Evolutionary conservation across 2,113 vertebrate species (phyloP), one percentile per base, ranked within the genome.

Genomic region (Poeciliopsis occidentalis): DNA sequence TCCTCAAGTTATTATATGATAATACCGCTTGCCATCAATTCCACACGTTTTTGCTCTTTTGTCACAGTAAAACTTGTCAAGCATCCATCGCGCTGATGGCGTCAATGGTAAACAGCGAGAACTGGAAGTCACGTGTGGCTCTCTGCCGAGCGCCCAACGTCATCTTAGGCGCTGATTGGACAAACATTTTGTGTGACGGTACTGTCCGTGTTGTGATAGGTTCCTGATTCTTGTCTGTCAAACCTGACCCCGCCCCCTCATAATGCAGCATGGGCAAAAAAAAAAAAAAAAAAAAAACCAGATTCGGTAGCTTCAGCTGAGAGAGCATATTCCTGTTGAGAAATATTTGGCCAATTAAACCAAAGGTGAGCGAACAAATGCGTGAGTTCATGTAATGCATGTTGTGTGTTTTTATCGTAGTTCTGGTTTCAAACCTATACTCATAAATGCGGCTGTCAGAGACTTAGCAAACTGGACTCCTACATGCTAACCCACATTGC

Each of bases 241-340:
- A 5, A 1, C 26, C 0, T 47, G 34, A 60, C 34, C 64, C 1
- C 87, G 90, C 94, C 94, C 87, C 86, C 88, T 89, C 69, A 92
- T 92, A 95, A 94, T 95, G 94, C 94, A 95, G 95, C 94, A 95
- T 95, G 94, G 93, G 87, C 92, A 90, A 93, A 90, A 66, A 29
- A 29, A 41, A 47, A 92, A 91, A 90, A 93, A 90, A 66, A 29
- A 29, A 41, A 47, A 92, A 91, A 88, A 92, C 79, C 91, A 93
- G 92, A 92, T 70, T 61, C 61, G 64, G 79, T 78, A 85, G 87
- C 82, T 83, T 81, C 76, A 87, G 81, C 78, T 85, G 87, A 88
- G 73, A 66, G 82, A 87, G 44, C 26, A 60, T 73, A 84, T 1
- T 0, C 11, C 12, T 69, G 12, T 61, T 73, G 71, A 68, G 67